Base-by-base conservation (phyloP, 64 coral and sea anemone genomes). In the Dendrophyllia cribrosa region DNA sequence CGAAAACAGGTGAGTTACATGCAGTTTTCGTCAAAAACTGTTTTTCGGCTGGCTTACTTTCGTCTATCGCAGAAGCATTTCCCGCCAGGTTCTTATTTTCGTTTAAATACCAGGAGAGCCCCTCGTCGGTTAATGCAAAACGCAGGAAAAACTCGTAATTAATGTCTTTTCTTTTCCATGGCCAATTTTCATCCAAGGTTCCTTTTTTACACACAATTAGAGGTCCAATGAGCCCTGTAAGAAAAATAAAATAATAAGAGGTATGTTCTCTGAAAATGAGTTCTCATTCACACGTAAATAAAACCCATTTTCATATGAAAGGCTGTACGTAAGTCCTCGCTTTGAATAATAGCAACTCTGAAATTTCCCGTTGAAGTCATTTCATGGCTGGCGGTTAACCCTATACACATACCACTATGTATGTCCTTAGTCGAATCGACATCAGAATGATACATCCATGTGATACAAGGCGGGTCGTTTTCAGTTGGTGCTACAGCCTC, bases 161-260 rank as follows among this genome's bases (percentile, higher is more conserved):
- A 1, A 96, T 61, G 20, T 58, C n/a, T 20, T 75, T 78, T 58
- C 92, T 91, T 83, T 90, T 93, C 51, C 74, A 74, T 78, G 71
- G 73, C 16, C 56, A 16, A n/a, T 19, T 53, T 21, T 15, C 19
- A 56, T 90, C 25, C 46, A 96, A 59, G 0, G 77, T 59, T 22
- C 95, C 95, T 45, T 87, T 96, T 83, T 89, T 96, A 50, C 95
- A 96, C 12, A 82, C 78, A 15, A 96, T 79, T 13, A 96, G 47
- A 5, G 90, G 91, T 0, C 95, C 95, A 55, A 96, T 86, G 22
- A 96, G 91, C 15, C 95, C 95, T 96, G 12, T 4, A 65, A 70
- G 34, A 58, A 5, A 74, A 62, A 24, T 46, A 26, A 59, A 45
- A 15, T 13, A 19, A 43, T 50, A 51, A 50, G 6, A 13, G 26